phyloP scores from a whole-genome alignment of 2,113 vertebrate genomes.

The Brachyhypopomus occidentalis region DNA sequence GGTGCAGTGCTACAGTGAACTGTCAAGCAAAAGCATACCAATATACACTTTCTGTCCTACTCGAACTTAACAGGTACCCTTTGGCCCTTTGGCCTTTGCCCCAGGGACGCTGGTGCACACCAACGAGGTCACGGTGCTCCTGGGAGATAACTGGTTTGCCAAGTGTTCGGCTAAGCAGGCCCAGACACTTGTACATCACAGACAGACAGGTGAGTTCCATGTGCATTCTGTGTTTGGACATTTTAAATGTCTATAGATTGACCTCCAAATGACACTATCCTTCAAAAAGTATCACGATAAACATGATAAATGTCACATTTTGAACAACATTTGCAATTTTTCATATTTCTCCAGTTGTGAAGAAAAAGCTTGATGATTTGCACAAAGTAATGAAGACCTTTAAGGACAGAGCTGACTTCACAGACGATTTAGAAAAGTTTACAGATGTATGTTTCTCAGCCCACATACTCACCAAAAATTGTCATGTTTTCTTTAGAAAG shows the following conservation, averaged over 20 bases:
- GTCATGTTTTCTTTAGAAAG: neutral
- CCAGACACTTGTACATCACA: constrained; percentile 84
- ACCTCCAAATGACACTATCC: neutral
- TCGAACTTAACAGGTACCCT: constrained; percentile 83
- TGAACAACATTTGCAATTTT: neutral
- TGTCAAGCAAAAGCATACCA: neutral
- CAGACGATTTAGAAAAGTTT: constrained; percentile 83
- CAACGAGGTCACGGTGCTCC: constrained; percentile 91
- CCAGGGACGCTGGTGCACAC: constrained; percentile 93
- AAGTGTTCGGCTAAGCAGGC: constrained; percentile 96
- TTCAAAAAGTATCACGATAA: neutral
- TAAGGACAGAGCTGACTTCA: constrained; percentile 86
- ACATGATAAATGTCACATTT: constrained; percentile 20
- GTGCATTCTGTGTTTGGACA: neutral
- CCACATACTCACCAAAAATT: neutral
- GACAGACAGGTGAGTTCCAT: constrained; percentile 84
- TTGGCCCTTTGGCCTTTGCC: constrained; percentile 96
- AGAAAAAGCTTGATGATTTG: constrained; percentile 83
- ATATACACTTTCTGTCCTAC: neutral
- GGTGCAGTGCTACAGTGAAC: too few species aligned
- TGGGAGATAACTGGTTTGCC: constrained; percentile 98
- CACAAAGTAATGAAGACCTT: constrained; percentile 89
- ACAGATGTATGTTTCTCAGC: constrained; percentile 75
- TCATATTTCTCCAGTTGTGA: constrained; percentile 80
- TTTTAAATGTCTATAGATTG: neutral